A percentile compares a stretch with the other conserved stretches of the same genome.
Conservation (phyloP, 1,140 invertebrate genomes). For the Bombus superbus region DNA sequence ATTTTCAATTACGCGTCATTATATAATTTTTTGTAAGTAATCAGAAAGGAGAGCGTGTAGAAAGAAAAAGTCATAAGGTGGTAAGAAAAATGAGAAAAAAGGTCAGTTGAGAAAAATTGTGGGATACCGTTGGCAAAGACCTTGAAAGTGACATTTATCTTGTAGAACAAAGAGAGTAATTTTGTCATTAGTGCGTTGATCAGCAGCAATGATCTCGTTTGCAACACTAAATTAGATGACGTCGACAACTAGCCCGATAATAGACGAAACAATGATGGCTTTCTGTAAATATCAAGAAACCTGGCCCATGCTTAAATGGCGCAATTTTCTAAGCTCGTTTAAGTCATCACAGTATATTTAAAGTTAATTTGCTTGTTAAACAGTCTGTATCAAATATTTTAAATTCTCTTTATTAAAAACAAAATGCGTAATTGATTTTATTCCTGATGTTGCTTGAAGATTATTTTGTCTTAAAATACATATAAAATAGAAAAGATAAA, state of each 20-base stretch:
- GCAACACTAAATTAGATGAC: conserved; percentile 56
- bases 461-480: background rate
- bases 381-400: background rate
- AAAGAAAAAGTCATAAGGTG: too few relatives aligned
- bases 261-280: conserved; percentile 1
- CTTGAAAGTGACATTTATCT: conserved; percentile 54
- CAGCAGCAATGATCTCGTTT: conserved; percentile 56
- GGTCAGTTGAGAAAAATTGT: background rate
- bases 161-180: conserved; percentile 57
- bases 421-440: background rate
- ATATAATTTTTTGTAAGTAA: too few relatives aligned
- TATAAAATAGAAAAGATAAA: background rate
- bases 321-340: background rate
- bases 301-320: too few relatives aligned
- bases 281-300: conserved; percentile 25
- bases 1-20: too few relatives aligned
- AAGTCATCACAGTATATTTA: background rate
- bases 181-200: conserved; percentile 63
- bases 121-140: conserved; percentile 8
- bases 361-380: background rate
- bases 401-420: background rate
- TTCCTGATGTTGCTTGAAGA: background rate
- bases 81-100: background rate
- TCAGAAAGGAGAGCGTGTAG: background rate
- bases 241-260: conserved; percentile 12